Base-by-base conservation (phyloP, 2,113 vertebrate species). In the Ameiurus melas region DNA sequence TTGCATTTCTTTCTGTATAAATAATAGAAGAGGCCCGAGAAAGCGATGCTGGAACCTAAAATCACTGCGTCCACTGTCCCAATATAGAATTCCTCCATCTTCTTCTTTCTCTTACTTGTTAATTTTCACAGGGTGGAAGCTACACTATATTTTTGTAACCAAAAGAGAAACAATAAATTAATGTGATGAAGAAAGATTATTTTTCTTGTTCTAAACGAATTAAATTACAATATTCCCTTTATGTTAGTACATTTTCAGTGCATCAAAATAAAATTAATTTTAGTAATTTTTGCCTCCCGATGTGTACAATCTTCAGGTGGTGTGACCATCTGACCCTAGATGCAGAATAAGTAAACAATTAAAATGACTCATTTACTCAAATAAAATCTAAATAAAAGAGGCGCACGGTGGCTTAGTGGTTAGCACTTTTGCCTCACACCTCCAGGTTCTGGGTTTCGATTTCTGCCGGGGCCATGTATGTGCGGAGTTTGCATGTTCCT, bases 21-120 rank as follows among this genome's bases (percentile, higher is more conserved):
- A 90, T 96, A 97, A 88, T 95, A 97, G 89, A 95, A 97, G 73
- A 97, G 86, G 10, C 96, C 94, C 8, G 97, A 96, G 78, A 97
- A 86, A 58, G 96, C 94, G 0, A 97, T 68, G 91, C 96, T 97
- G 88, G 95, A 94, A 30, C 96, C 96, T 57, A 97, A 91, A 89
- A 96, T 95, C 16, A 96, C 87, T 10, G 94, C 93, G 88, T 97
- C 96, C 73, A 94, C 81, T 0, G 93, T 78, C 0, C 89, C 93
- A 14, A 95, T 80, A 0, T 92, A 83, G 90, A 94, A 95, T 62
- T 91, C 92, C 58, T 95, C 94, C 95, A 96, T 96, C n/a, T 55
- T 89, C 73, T 70, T 83, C 85, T 77, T 83, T 55, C 55, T 30
- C 64, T 39, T 66, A 16, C 16, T 84, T 43, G 9, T 85, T 77